Base-by-base conservation (phyloP, 2,113 vertebrate genomes). In the Lanius ludovicianus region DNA sequence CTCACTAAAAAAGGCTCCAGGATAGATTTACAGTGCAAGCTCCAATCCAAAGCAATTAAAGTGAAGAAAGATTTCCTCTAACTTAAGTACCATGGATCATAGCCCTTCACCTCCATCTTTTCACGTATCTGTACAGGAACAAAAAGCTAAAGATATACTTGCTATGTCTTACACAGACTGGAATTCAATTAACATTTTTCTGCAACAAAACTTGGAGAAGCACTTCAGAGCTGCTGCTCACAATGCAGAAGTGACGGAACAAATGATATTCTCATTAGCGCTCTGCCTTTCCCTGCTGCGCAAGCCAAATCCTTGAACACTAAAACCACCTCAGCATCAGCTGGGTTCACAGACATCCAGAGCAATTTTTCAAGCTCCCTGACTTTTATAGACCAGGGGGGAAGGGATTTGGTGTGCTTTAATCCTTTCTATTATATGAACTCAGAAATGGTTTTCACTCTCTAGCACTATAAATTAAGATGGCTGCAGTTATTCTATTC, bases 171-270 rank as follows among this genome's bases (percentile, higher is more conserved):
- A 49, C 83, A 64, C 80, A 87, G 77, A 28, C 57, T 68, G 56
- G 83, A 90, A 95, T 92, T 94, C 92, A 93, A 93, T 97, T 93
- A 96, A 89, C 92, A 79, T 90, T 92, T 92, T 89, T 90, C 95
- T 94, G 92, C 90, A 88, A 81, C 80, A 75, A 78, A 94, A 86
- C 90, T 74, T 86, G 23, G 79, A 93, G 87, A 55, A 96, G 88
- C 79, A 84, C 76, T 94, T 92, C 88, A 92, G 95, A 96, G 90
- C 86, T 84, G 76, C 90, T 93, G 96, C 90, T 93, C 95, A 78
- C 92, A 86, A 94, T 53, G 86, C 96, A 95, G 90, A 52, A 86
- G 93, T 35, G 0, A 87, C 83, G 30, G 86, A 90, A 96, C 92
- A 94, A 95, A 96, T 92, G 96, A 94, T 95, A 64, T 93, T 87